Evolutionary conservation across 2,113 vertebrate species (phyloP), one percentile per base, ranked within the genome.

Genomic region (Nettapus auritus): DNA sequence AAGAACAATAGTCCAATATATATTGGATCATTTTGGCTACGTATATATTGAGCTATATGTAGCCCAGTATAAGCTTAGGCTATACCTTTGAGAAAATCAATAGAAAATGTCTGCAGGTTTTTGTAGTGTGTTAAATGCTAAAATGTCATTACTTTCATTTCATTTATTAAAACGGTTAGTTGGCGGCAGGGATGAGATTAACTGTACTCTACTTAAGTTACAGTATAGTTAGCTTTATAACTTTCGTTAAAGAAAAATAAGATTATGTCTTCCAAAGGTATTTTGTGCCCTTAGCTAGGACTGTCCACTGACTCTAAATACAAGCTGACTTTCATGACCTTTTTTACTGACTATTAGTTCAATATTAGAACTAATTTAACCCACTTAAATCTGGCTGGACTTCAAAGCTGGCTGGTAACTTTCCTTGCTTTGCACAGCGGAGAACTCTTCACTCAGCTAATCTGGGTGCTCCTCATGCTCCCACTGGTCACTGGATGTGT

Each of bases 351-450:
- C 46, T 48, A 48, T 48, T 48, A 21, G 46, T 48, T 48, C 46
- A 48, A 48, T 48, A 48, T 48, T 21, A 48, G 46, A 90, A 86
- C 82, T 81, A 50, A 90, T 55, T 91, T 69, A 93, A 90, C 79
- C 7, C 59, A 70, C 25, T 81, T 77, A 77, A 46, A 88, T 56
- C 44, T 83, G 60, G 44, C 82, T 36, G 31, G 28, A 46, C 80
- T 95, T 93, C 92, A 88, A 78, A 94, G 63, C 13, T 56, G 55
- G n/a, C 28, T 86, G 40, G 20, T 74, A 53, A 53, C 86, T 90
- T 91, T 83, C 64, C 25, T 70, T 1, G 3, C 71, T 55, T 17
- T 53, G n/a, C 36, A 81, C 74, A 88, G 50, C 60, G 48, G 34
- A 88, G 79, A 90, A 13, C 8, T 60, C 40, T 23, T 73, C 80